These are phyloP conservation scores for Spizella passerina DNA, from an alignment of 2,797 vertebrate genomes.

Conservation along the genomic window DNA sequence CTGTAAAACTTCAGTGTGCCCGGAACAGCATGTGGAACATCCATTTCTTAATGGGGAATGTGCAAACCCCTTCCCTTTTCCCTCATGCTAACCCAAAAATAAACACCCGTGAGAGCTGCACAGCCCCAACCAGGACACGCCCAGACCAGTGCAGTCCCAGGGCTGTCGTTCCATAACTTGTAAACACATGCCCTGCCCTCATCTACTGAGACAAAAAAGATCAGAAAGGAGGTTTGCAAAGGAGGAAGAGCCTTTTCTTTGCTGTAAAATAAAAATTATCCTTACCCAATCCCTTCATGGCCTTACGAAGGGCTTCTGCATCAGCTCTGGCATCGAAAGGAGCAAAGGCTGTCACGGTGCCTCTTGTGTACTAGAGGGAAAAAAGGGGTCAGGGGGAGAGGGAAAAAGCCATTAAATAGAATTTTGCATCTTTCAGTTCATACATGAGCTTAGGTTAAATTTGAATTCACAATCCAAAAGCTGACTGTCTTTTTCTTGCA, in stretches of 20 bases:
- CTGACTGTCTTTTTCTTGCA: not conserved
- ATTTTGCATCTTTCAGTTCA: not conserved
- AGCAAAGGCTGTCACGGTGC: constrained; percentile 82
- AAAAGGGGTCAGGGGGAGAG: not conserved
- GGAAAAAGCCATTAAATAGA: not conserved
- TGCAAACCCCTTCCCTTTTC: not conserved
- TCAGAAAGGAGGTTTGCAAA: not conserved
- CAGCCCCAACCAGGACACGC: not conserved
- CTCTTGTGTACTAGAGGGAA: not conserved
- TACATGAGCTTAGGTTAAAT: not conserved
- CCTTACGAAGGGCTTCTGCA: constrained; percentile 89
- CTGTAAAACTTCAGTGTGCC: not conserved
- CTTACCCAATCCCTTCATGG: constrained; percentile 97
- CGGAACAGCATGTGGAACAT: not conserved
- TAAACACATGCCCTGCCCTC: rapidly evolving
- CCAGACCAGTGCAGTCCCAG: not conserved
- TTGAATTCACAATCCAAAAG: not conserved
- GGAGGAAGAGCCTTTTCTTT: not conserved
- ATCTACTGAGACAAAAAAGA: not conserved
- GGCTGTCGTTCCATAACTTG: not conserved
- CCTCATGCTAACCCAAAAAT: not conserved
- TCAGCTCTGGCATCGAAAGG: constrained; percentile 90
- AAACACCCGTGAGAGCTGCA: not conserved
- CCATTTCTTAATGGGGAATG: not conserved
- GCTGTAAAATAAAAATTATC: not conserved